Percentiles rank a stretch among this genome's conserved stretches.
phyloP scores from a whole-genome alignment of 2,113 vertebrate species.

The mouse (Mus musculus) region DNA sequence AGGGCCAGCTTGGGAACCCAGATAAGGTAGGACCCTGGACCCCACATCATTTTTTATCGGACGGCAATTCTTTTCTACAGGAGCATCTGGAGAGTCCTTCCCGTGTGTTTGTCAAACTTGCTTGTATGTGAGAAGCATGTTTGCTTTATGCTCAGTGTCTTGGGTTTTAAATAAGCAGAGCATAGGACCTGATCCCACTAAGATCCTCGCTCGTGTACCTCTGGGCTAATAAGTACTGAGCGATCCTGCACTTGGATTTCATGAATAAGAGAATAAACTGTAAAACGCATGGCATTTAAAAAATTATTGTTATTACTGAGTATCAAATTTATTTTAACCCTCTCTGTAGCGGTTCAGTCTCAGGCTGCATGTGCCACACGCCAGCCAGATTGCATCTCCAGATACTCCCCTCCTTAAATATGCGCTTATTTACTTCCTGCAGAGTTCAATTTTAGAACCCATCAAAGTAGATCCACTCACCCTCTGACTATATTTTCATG shows the following conservation, averaged over 20 bases:
- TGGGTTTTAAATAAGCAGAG: constrained; percentile 76
- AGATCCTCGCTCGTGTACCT: constrained; percentile 69
- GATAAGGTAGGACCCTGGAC: constrained; percentile 33
- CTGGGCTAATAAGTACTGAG: constrained; percentile 72
- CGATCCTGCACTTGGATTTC: constrained; percentile 76
- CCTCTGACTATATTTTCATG: constrained; percentile 83
- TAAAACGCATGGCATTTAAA: constrained; percentile 70
- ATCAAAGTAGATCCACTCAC: constrained; percentile 83
- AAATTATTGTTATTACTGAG: constrained; percentile 69
- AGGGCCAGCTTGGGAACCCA: neutral
- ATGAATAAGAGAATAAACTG: constrained; percentile 76
- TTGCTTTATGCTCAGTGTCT: constrained; percentile 71
- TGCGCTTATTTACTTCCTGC: constrained; percentile 86
- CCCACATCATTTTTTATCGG: neutral
- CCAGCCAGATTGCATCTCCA: constrained; percentile 77
- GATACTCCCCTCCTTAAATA: constrained; percentile 79
- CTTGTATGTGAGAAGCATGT: constrained; percentile 64
- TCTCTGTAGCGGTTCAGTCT: constrained; percentile 61
- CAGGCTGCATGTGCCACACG: constrained; percentile 9
- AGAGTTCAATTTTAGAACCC: constrained; percentile 85
- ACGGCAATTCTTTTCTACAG: constrained; percentile 5
- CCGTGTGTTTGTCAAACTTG: constrained; percentile 70
- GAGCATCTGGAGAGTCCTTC: constrained; percentile 61
- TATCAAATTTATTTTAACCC: constrained; percentile 73
- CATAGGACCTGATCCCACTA: constrained; percentile 36